Base-by-base conservation (phyloP, 1,140 invertebrate genomes). In the Nilaparvata lugens region DNA sequence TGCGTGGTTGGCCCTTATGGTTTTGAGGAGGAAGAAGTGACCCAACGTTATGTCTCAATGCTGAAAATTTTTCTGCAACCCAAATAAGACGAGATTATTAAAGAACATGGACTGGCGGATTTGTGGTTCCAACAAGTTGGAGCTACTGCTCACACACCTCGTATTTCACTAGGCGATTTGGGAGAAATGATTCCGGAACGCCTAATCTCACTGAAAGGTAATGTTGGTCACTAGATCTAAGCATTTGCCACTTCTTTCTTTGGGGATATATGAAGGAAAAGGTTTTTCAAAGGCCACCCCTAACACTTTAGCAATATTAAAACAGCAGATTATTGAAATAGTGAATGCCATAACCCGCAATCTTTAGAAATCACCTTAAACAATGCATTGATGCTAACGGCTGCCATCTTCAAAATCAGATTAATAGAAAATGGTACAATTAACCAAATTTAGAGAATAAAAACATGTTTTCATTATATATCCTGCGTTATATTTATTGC, bases 151-250 rank as follows among this genome's bases (percentile, higher is more conserved):
- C 65, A 67, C 52, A 67, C 60, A 61, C 28, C 60, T 7, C 52
- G 23, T 25, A 54, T 18, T 54, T 54, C 52, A 54, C 11, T 9
- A 21, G 23, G 14, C 13, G 13, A 14, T 54, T 54, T 14, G 23
- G 24, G 23, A 23, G 13, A 54, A 24, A 18, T 54, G 13, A 25
- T 23, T 42, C 64, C 62, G 19, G 40, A 55, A 38, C 61, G 58
- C 51, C 70, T 66, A 69, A 68, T 72, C 53, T 65, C 69, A 38
- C 55, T 69, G 56, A 60, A 63, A 60, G 61, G n/a, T 51, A 19
- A 57, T 65, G 65, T 63, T 53, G 38, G 16, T 70, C 64, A 56
- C 63, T 64, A 31, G 53, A 69, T 56, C 42, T 65, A n/a, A 66
- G 65, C 43, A 52, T 58, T 35, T 61, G 63, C 19, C 62, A 65